Evolutionary conservation across 2,888 invertebrate species (phyloP).

Genomic region (Eristalinus aeneus): DNA sequence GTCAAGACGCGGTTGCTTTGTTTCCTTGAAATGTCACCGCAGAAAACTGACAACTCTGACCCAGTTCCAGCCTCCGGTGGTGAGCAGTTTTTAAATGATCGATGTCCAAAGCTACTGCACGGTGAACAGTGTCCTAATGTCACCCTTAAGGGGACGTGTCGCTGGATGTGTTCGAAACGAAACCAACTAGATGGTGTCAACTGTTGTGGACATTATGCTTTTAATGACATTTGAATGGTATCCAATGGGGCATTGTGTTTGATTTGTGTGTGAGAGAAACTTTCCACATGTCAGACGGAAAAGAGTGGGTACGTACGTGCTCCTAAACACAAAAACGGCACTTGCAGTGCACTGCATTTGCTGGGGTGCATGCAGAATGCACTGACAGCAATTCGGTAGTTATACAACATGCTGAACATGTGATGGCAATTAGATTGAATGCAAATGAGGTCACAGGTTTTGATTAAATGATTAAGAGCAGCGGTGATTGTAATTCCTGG

Average conservation of each 20-base stretch:
- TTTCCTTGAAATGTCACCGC: slow-evolving; percentile 61
- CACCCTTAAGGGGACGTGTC: slow-evolving; percentile 43
- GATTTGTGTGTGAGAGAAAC: slow-evolving; percentile 29
- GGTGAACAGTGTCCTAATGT: slow-evolving; percentile 38
- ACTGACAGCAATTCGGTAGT: neutral
- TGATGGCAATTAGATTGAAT: slow-evolving; percentile 17
- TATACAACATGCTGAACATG: slow-evolving; percentile 32
- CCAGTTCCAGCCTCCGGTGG: slow-evolving; percentile 32
- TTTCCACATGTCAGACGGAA: slow-evolving; percentile 18
- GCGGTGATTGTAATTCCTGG: neutral
- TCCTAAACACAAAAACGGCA: neutral
- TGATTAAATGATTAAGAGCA: slow-evolving; percentile 13
- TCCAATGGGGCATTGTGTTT: slow-evolving; percentile 18
- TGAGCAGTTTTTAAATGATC: slow-evolving; percentile 35
- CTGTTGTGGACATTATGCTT: slow-evolving; percentile 32
- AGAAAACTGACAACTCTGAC: slow-evolving; percentile 34
- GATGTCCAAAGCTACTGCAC: slow-evolving; percentile 26
- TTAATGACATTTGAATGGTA: slow-evolving; percentile 50
- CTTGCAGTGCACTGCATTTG: neutral
- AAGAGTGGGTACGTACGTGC: slow-evolving; percentile 8
- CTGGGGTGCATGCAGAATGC: slow-evolving; percentile 9
- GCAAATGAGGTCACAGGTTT: slow-evolving; percentile 26
- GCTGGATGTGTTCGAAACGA: slow-evolving; percentile 11
- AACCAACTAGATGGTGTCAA: slow-evolving; percentile 21
- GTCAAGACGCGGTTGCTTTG: slow-evolving; percentile 28